Evolutionary conservation across 2,797 vertebrate species (phyloP).

Genomic region (Hephaestus fuliginosus): DNA sequence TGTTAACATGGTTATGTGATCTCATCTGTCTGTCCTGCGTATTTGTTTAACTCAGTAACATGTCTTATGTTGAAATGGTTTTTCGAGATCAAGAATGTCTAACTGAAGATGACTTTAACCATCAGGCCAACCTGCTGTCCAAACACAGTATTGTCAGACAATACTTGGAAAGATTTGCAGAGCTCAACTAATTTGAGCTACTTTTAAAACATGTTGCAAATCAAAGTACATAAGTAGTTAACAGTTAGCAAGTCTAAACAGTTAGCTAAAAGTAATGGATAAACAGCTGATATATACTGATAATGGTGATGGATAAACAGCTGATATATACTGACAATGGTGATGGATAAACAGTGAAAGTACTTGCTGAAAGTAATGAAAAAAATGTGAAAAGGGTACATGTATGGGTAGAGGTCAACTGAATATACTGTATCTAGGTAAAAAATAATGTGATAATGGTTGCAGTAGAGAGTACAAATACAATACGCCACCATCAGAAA

Average conservation of each 20-base stretch:
- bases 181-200: not conserved
- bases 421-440: no score
- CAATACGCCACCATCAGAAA: not conserved
- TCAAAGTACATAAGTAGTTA: not conserved
- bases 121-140: not conserved
- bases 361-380: not conserved
- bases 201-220: not conserved
- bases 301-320: not conserved
- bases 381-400: no score
- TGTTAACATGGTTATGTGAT: not conserved
- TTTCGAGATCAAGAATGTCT: not conserved
- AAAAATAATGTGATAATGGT: no score
- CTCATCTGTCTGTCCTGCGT: not conserved
- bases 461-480: not conserved
- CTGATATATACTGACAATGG: not conserved
- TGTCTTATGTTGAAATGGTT: not conserved
- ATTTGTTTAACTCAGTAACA: not conserved
- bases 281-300: not conserved
- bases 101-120: conserved; percentile 13
- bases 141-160: not conserved
- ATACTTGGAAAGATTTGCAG: not conserved
- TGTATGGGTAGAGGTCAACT: no score
- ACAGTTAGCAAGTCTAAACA: not conserved
- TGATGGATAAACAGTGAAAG: no score
- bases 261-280: not conserved